Evolutionary conservation across 2,888 invertebrate species (phyloP).

Genomic region (Dryococelus australis): DNA sequence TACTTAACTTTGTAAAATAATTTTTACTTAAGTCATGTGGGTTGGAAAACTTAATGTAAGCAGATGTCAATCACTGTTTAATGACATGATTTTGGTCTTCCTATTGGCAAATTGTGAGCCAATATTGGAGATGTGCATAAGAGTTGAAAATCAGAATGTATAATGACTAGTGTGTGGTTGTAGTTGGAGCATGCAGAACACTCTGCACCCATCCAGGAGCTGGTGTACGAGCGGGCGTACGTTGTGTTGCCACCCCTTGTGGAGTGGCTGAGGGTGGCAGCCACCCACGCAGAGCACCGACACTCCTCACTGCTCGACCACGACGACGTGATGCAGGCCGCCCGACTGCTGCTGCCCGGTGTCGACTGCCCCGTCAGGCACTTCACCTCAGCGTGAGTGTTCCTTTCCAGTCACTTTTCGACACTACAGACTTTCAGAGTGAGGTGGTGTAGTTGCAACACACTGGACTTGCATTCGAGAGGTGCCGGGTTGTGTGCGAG

Average conservation of each 20-base stretch:
- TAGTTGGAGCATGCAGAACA: constrained; percentile 73
- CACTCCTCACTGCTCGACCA: constrained; percentile 80
- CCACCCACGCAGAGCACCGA: constrained; percentile 83
- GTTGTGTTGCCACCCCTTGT: constrained; percentile 87
- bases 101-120: no score
- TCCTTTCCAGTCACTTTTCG: not conserved
- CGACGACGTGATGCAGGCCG: constrained; percentile 89
- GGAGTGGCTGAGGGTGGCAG: constrained; percentile 88
- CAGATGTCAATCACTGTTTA: no score
- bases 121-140: no score
- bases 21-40: no score
- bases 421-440: not conserved
- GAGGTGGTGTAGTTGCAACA: not conserved
- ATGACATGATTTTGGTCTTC: no score
- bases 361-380: constrained; percentile 88
- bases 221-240: constrained; percentile 87
- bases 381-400: constrained; percentile 63
- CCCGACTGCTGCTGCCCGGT: constrained; percentile 82
- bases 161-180: not conserved
- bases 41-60: no score
- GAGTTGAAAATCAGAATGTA: no score
- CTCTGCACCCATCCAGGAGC: constrained; percentile 67
- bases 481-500: no score
- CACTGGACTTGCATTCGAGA: no score
- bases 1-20: no score